Evolutionary conservation across 2,113 vertebrate genomes (phyloP).

Genomic region (Aldabrachelys gigantea): DNA sequence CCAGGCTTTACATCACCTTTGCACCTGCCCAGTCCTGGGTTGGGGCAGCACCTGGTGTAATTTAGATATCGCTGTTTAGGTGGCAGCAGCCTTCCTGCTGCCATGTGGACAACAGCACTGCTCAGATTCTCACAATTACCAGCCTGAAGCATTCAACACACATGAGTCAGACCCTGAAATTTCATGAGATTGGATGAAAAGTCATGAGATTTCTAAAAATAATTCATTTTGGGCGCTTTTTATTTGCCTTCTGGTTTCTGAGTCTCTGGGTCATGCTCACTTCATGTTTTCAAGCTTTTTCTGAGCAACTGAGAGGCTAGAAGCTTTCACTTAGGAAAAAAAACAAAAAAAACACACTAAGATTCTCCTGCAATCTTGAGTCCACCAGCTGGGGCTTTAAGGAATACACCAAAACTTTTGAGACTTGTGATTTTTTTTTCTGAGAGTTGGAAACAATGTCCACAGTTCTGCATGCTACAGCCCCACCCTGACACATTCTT

Average conservation of each 20-base stretch:
- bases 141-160: neutral
- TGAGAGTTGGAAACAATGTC: neutral
- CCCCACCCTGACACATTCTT: neutral
- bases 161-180: neutral
- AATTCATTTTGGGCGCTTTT: neutral
- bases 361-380: neutral
- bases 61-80: neutral
- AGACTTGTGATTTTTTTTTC: neutral
- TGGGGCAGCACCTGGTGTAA: neutral
- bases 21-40: neutral
- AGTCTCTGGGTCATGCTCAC: neutral
- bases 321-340: neutral
- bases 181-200: neutral
- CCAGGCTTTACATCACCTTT: conserved; percentile 38
- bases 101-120: neutral
- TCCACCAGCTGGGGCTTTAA: neutral
- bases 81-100: neutral
- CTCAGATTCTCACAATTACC: neutral
- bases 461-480: neutral
- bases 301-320: neutral
- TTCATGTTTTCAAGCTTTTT: neutral
- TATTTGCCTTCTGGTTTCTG: neutral
- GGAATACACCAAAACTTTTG: neutral
- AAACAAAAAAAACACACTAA: neutral
- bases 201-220: neutral